These are phyloP conservation scores for Mycteria americana DNA, from an alignment of 2,797 vertebrate species.

Conservation along the genomic window DNA sequence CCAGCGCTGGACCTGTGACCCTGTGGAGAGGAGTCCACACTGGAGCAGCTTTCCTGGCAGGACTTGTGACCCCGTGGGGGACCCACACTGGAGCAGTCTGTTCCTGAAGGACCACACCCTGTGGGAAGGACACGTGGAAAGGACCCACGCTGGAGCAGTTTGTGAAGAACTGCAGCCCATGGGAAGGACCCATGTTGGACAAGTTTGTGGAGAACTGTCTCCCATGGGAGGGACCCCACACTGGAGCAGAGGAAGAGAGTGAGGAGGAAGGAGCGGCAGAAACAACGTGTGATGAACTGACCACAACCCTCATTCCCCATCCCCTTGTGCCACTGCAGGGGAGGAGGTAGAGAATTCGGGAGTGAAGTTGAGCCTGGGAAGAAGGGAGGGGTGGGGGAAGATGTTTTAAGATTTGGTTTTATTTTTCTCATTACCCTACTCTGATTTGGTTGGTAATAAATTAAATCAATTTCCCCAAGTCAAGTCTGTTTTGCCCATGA, in stretches of 20 bases:
- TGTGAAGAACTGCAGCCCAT: background rate
- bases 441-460: background rate
- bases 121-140: no score
- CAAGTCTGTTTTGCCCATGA: background rate
- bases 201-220: no score
- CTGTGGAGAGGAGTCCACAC: no score
- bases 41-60: no score
- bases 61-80: no score
- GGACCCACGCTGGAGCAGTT: no score
- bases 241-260: no score
- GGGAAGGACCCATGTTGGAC: no score
- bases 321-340: fast-evolving
- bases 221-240: no score
- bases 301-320: background rate
- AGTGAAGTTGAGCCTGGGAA: background rate
- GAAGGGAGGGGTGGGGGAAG: background rate
- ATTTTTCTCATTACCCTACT: background rate
- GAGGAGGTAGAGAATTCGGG: background rate
- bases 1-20: no score
- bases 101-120: no score
- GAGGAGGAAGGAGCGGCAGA: background rate
- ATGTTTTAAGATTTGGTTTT: background rate
- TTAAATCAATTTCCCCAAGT: background rate
- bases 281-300: background rate
- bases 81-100: no score